Conservation (phyloP, 2,888 invertebrate species). For the Drosophila kokeensis region DNA sequence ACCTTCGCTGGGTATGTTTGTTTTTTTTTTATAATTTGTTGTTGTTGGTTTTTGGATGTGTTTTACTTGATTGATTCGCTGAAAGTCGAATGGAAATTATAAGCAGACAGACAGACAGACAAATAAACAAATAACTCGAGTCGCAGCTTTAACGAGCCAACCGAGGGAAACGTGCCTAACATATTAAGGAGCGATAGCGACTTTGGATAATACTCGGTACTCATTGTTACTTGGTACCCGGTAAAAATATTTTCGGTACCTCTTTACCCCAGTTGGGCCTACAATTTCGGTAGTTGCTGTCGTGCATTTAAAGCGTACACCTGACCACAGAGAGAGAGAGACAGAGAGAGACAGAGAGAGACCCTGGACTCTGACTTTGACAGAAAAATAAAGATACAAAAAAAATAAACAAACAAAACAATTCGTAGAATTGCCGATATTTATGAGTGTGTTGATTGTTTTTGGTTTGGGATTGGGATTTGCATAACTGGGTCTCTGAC, state of each 20-base stretch:
- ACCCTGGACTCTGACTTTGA: conserved; percentile 41
- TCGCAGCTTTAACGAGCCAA: conserved; percentile 68
- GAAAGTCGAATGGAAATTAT: conserved; percentile 72
- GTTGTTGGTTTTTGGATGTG: background rate
- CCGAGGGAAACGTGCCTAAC: conserved; percentile 58
- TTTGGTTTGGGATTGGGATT: conserved; percentile 73
- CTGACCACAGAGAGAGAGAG: conserved; percentile 48
- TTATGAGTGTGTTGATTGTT: conserved; percentile 67
- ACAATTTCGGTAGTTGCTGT: conserved; percentile 71
- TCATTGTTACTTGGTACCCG: conserved; percentile 2
- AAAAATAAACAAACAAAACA: conserved; percentile 33
- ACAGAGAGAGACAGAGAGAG: conserved; percentile 20
- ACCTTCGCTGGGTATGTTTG: conserved; percentile 49
- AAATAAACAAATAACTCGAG: conserved; percentile 58
- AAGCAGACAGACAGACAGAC: conserved; percentile 15
- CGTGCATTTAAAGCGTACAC: conserved; percentile 73
- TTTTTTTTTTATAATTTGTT: conserved; percentile 1
- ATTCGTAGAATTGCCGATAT: conserved; percentile 78
- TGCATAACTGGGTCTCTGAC: conserved; percentile 84
- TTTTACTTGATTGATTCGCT: conserved; percentile 62
- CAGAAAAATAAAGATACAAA: background rate
- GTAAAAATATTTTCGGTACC: conserved; percentile 18
- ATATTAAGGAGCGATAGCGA: conserved; percentile 43
- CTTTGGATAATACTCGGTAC: conserved; percentile 47
- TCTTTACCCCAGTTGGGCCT: conserved; percentile 51